Percentiles rank a stretch among this genome's conserved stretches.
These are phyloP conservation scores for Andrena flavipes DNA, from an alignment of 2,888 invertebrate species.

Conservation along the genomic window DNA sequence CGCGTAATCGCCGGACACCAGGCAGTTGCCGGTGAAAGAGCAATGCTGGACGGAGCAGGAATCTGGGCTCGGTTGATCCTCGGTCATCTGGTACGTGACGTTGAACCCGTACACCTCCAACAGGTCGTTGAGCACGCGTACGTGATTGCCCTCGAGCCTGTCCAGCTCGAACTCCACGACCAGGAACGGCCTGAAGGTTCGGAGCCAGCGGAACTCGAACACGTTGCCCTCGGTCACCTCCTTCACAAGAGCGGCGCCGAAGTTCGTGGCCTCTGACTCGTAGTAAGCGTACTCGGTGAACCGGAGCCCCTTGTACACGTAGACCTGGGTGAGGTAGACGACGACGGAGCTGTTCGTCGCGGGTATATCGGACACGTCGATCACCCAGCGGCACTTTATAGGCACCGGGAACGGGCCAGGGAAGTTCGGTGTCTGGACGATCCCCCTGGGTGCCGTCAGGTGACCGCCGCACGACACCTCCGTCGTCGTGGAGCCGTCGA, in stretches of 20 bases:
- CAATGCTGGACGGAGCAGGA: conserved; percentile 93
- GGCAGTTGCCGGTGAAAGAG: conserved; percentile 94
- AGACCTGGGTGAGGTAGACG: conserved; percentile 95
- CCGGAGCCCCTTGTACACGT: conserved; percentile 91
- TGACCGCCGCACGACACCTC: conserved; percentile 88
- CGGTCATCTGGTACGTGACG: conserved; percentile 94
- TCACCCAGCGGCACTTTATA: conserved; percentile 94
- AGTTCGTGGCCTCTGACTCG: conserved; percentile 88
- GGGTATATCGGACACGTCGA: conserved; percentile 89
- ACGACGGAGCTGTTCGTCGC: conserved; percentile 90
- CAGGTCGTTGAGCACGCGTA: conserved; percentile 92
- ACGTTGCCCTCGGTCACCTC: conserved; percentile 91
- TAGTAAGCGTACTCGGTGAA: conserved; percentile 92
- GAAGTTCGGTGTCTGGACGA: conserved; percentile 93
- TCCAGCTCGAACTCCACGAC: conserved; percentile 92
- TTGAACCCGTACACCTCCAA: conserved; percentile 96
- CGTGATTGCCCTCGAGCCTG: conserved; percentile 92
- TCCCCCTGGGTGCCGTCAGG: conserved; percentile 88
- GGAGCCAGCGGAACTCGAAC: conserved; percentile 86
- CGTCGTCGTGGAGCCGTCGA: conserved; percentile 22
- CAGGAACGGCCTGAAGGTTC: conserved; percentile 90
- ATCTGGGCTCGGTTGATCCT: conserved; percentile 85
- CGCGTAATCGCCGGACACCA: conserved; percentile 90
- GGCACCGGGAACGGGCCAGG: conserved; percentile 93
- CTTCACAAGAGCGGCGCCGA: conserved; percentile 89